phyloP scores from a whole-genome alignment of 1,140 invertebrate genomes.

The Linepithema humile region DNA sequence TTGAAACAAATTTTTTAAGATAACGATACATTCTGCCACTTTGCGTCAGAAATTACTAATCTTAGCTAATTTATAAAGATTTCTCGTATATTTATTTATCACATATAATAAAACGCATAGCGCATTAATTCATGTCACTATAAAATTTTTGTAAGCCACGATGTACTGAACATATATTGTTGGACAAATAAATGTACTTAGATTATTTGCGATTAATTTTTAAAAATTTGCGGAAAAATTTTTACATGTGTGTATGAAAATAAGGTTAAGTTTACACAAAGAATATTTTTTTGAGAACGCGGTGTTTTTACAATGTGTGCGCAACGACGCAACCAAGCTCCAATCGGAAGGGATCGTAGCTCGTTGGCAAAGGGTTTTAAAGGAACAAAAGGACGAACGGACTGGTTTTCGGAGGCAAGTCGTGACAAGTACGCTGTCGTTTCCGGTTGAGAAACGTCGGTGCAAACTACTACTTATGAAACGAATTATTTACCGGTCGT shows the following conservation, averaged over 20 bases:
- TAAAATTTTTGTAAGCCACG: background rate
- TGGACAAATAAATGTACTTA: background rate
- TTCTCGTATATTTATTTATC: background rate
- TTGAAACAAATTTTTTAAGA: background rate
- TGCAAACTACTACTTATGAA: slow-evolving; percentile 41
- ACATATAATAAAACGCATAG: background rate
- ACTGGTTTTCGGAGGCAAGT: slow-evolving; percentile 76
- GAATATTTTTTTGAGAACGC: slow-evolving; percentile 33
- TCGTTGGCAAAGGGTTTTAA: slow-evolving; percentile 52
- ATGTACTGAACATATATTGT: background rate
- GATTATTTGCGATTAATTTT: background rate
- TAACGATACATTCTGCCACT: background rate
- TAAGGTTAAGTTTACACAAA: background rate
- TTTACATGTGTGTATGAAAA: background rate
- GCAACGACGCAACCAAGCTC: background rate
- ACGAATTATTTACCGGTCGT: slow-evolving; percentile 28
- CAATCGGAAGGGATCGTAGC: slow-evolving; percentile 64
- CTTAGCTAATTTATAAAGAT: background rate
- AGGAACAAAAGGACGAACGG: slow-evolving; percentile 75
- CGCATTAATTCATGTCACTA: background rate
- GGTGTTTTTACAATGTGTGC: slow-evolving; percentile 1
- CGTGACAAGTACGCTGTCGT: slow-evolving; percentile 60
- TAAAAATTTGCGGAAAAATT: background rate
- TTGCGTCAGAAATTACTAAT: background rate
- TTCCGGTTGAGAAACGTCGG: slow-evolving; percentile 60